Evolutionary conservation across 2,888 invertebrate genomes (phyloP).

Genomic region (Melanostoma scalare): DNA sequence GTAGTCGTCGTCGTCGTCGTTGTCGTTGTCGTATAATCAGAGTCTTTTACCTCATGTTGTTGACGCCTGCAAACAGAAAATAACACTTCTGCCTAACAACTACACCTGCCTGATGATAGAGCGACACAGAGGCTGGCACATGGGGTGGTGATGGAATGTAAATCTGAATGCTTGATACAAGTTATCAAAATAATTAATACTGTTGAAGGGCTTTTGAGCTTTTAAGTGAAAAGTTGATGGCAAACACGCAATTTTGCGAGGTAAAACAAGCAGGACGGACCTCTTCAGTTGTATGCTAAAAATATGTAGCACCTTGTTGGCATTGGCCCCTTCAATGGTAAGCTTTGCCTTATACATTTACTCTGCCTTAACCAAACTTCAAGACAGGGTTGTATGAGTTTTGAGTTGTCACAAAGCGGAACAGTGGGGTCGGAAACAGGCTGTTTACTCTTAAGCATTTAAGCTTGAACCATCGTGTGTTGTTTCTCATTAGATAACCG

Average conservation of each 20-base stretch:
- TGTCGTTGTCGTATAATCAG: constrained; percentile 12
- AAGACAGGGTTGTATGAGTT: no score
- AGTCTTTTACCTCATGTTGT: constrained; percentile 13
- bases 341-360: no score
- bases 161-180: constrained; percentile 68
- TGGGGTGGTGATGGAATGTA: constrained; percentile 44
- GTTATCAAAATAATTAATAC: constrained; percentile 71
- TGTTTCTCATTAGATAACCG: no score
- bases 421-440: no score
- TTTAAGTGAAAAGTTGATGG: constrained; percentile 68
- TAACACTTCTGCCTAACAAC: constrained; percentile 21
- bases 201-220: constrained; percentile 58
- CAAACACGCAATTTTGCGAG: constrained; percentile 36
- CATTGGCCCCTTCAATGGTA: not conserved
- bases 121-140: not conserved
- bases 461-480: no score
- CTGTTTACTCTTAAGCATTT: no score
- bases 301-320: constrained; percentile 5
- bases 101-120: constrained; percentile 21
- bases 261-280: constrained; percentile 15
- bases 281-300: constrained; percentile 3
- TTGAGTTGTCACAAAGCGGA: no score
- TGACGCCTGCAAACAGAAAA: constrained; percentile 35
- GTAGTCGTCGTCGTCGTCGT: constrained; percentile 1
- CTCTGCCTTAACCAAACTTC: no score